A percentile compares a stretch with the other conserved stretches of the same genome.
Conservation (phyloP, 2,888 invertebrate genomes). For the Fabriciana adippe region DNA sequence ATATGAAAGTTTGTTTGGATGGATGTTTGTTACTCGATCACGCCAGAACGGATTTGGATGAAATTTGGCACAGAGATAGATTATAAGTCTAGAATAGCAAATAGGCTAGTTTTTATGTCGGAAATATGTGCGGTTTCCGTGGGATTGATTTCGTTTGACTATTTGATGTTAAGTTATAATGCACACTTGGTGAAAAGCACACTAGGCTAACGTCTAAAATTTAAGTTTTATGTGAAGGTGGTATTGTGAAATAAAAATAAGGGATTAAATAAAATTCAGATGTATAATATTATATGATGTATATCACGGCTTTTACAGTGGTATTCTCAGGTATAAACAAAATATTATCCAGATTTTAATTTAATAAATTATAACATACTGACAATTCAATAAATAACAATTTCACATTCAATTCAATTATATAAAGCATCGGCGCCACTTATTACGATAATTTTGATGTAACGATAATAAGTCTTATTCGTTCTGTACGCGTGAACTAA, state of each 20-base stretch:
- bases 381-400: slow-evolving; percentile 80
- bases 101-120: too few species aligned
- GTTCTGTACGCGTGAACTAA: slow-evolving; percentile 69
- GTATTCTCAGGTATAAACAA: slow-evolving; percentile 79
- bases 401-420: slow-evolving; percentile 71
- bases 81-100: too few species aligned
- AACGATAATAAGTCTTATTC: slow-evolving; percentile 56
- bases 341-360: slow-evolving; percentile 74
- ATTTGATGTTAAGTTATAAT: too few species aligned
- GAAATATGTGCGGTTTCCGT: too few species aligned
- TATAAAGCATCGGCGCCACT: slow-evolving; percentile 68
- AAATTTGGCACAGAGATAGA: too few species aligned
- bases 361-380: slow-evolving; percentile 79
- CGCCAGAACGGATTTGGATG: too few species aligned
- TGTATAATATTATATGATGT: slow-evolving; percentile 80
- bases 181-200: too few species aligned
- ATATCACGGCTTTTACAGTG: slow-evolving; percentile 82
- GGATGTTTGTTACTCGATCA: too few species aligned
- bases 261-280: slow-evolving; percentile 68
- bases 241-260: neutral
- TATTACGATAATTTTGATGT: slow-evolving; percentile 59
- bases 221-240: too few species aligned
- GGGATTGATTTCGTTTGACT: too few species aligned
- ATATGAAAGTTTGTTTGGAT: too few species aligned
- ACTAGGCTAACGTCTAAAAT: too few species aligned